These are phyloP conservation scores for Clanis bilineata DNA, from an alignment of 2,888 invertebrate genomes.

Conservation along the genomic window DNA sequence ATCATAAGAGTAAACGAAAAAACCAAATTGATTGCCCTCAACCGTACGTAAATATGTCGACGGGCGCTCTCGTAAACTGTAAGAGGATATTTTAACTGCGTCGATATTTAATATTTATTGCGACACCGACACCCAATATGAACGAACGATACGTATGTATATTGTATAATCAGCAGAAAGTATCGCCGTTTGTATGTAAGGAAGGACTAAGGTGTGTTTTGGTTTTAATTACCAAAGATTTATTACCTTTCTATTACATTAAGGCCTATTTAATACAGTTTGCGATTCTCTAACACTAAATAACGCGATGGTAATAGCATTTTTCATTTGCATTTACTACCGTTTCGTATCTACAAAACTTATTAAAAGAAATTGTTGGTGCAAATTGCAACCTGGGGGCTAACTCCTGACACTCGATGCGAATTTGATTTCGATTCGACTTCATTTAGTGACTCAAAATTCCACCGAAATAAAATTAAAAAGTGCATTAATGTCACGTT, in stretches of 20 bases:
- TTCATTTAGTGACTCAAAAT: too few relatives aligned
- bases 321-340: neutral
- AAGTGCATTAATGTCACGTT: too few relatives aligned
- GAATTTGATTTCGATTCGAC: too few relatives aligned
- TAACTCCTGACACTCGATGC: too few relatives aligned
- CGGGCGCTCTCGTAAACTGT: constrained; percentile 77
- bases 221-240: constrained; percentile 4
- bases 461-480: too few relatives aligned
- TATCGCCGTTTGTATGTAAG: constrained; percentile 23
- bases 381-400: neutral
- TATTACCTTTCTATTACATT: neutral
- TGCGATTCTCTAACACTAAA: neutral
- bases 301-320: neutral
- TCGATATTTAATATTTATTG: constrained; percentile 82
- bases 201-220: neutral
- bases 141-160: constrained; percentile 73
- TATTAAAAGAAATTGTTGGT: neutral
- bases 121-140: constrained; percentile 79
- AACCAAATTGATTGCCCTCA: constrained; percentile 71
- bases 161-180: constrained; percentile 62
- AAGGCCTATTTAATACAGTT: neutral
- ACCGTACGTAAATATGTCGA: constrained; percentile 76
- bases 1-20: constrained; percentile 61
- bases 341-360: too few relatives aligned
- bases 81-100: constrained; percentile 79